Evolutionary conservation across 2,888 invertebrate species (phyloP).

Genomic region (Serrognathus titanus): DNA sequence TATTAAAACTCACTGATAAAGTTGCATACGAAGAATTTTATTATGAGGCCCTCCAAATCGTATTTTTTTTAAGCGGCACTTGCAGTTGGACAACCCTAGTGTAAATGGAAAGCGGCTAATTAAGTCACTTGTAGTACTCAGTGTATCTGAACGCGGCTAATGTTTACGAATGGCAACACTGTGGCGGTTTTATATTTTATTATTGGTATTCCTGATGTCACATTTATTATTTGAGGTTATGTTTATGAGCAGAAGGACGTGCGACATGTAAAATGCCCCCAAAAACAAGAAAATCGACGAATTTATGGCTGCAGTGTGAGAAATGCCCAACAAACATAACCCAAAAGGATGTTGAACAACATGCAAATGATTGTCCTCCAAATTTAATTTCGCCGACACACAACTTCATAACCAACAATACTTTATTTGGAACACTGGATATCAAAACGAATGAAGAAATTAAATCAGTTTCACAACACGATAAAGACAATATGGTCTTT

Average conservation of each 20-base stretch:
- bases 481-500: constrained; percentile 56
- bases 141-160: too few species aligned
- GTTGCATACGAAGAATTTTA: too few species aligned
- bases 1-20: too few species aligned
- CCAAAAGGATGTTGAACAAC: constrained; percentile 58
- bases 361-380: constrained; percentile 57
- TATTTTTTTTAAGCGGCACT: too few species aligned
- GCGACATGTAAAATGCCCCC: constrained; percentile 8
- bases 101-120: too few species aligned
- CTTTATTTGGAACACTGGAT: constrained; percentile 33
- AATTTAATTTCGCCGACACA: constrained; percentile 27
- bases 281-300: constrained; percentile 26
- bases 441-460: constrained; percentile 47
- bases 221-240: too few species aligned
- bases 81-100: too few species aligned
- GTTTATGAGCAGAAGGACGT: background rate
- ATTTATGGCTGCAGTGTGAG: constrained; percentile 63
- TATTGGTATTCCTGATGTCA: too few species aligned
- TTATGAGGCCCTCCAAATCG: too few species aligned
- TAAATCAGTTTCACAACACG: constrained; percentile 47
- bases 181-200: too few species aligned
- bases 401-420: constrained; percentile 27
- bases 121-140: too few species aligned
- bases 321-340: constrained; percentile 56
- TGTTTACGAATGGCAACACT: too few species aligned